Evolutionary conservation across 2,797 vertebrate genomes (phyloP).

Genomic region (Poeciliopsis turneri): DNA sequence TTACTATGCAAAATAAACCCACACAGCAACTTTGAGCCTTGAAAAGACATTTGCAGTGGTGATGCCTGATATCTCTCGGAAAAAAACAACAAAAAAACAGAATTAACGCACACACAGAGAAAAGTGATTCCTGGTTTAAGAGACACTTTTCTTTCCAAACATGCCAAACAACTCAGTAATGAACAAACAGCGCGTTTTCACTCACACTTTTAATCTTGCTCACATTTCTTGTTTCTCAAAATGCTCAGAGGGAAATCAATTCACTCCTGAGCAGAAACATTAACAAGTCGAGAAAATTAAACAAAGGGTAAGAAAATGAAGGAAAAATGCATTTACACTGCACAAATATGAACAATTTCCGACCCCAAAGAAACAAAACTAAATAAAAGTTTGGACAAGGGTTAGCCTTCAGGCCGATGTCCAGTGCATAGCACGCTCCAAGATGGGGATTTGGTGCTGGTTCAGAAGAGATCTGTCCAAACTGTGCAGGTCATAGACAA

Average conservation of each 20-base stretch:
- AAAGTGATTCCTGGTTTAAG: constrained; percentile 6
- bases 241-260: constrained; percentile 42
- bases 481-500: constrained; percentile 36
- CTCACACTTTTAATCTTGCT: constrained; percentile 24
- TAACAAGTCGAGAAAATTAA: constrained; percentile 51
- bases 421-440: constrained; percentile 58
- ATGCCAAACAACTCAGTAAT: background rate
- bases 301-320: constrained; percentile 26
- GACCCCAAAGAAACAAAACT: constrained; percentile 53
- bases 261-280: constrained; percentile 48
- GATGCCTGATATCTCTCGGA: constrained; percentile 26
- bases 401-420: constrained; percentile 43
- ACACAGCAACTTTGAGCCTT: constrained; percentile 26
- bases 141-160: background rate
- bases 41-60: constrained; percentile 28
- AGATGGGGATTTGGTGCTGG: constrained; percentile 55
- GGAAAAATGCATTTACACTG: constrained; percentile 55
- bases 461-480: constrained; percentile 43
- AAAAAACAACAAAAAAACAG: background rate
- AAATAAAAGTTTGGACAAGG: constrained; percentile 41
- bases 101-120: constrained; percentile 23
- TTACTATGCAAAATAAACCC: constrained; percentile 29
- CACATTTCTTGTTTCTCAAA: constrained; percentile 23
- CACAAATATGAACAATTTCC: constrained; percentile 65
- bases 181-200: constrained; percentile 1